Evolutionary conservation across 2,113 vertebrate species (phyloP).

Genomic region (Neotoma lepida): DNA sequence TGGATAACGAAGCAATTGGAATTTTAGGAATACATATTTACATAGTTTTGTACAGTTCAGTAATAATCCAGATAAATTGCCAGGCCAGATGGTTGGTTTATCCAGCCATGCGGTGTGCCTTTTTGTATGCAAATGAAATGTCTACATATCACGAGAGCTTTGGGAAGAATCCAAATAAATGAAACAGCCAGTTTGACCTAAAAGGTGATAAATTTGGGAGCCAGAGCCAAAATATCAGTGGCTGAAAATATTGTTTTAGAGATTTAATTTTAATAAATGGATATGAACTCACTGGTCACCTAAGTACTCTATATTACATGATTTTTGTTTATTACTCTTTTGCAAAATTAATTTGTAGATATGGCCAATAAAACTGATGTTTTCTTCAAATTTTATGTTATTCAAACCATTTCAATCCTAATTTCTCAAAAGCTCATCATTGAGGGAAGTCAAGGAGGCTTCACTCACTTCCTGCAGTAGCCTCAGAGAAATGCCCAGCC

Average conservation of each 20-base stretch:
- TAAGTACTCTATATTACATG: slow-evolving; percentile 57
- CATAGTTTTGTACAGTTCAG: slow-evolving; percentile 75
- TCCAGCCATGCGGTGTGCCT: slow-evolving; percentile 72
- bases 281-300: slow-evolving; percentile 26
- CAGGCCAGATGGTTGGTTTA: slow-evolving; percentile 77
- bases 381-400: slow-evolving; percentile 14
- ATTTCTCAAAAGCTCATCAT: not conserved
- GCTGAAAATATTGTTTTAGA: slow-evolving; percentile 60
- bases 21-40: slow-evolving; percentile 77
- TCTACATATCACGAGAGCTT: slow-evolving; percentile 71
- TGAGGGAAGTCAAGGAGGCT: not conserved
- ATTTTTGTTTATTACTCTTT: slow-evolving; percentile 21
- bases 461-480: not conserved
- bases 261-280: slow-evolving; percentile 72
- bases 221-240: slow-evolving; percentile 27
- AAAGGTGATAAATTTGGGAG: slow-evolving; percentile 68
- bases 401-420: slow-evolving; percentile 36
- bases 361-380: slow-evolving; percentile 13
- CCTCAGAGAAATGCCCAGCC: not conserved
- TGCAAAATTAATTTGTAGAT: not conserved
- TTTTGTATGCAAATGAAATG: slow-evolving; percentile 81
- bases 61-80: slow-evolving; percentile 80
- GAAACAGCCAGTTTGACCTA: slow-evolving; percentile 55
- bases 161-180: slow-evolving; percentile 66
- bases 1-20: slow-evolving; percentile 66